Percentiles rank a stretch among this genome's conserved stretches.
Evolutionary conservation across 2,797 vertebrate species (phyloP).

Genomic region (Triplophysa bombifrons): DNA sequence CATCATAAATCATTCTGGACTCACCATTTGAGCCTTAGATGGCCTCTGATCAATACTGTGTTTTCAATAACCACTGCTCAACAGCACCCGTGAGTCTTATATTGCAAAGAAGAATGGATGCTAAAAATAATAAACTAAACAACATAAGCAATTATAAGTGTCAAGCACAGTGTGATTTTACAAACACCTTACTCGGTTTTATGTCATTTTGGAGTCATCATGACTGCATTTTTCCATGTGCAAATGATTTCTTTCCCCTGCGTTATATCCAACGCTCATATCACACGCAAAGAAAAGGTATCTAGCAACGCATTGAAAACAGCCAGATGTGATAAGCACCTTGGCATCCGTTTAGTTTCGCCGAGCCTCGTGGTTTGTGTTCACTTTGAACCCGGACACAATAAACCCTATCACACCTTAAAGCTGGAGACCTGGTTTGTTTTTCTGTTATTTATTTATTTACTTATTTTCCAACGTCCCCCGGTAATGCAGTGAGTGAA

Average conservation of each 20-base stretch:
- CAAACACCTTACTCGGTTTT: background rate
- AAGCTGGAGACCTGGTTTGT: constrained; percentile 35
- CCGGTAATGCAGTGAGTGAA: constrained; percentile 56
- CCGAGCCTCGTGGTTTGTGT: constrained; percentile 6
- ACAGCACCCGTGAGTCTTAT: background rate
- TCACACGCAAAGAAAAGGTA: constrained; percentile 40
- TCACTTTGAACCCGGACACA: constrained; percentile 51
- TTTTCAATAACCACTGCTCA: background rate
- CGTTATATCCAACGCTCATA: constrained; percentile 29
- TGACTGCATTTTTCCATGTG: constrained; percentile 20
- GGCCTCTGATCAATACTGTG: background rate
- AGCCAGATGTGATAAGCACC: constrained; percentile 45
- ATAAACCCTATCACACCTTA: constrained; percentile 54
- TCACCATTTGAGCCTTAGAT: background rate
- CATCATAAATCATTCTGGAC: constrained; percentile 24
- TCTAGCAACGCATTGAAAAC: constrained; percentile 39
- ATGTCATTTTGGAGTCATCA: constrained; percentile 28
- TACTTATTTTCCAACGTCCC: constrained; percentile 48
- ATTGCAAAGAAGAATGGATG: background rate
- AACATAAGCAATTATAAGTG: too few relatives aligned
- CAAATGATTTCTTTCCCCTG: constrained; percentile 29
- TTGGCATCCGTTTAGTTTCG: constrained; percentile 7
- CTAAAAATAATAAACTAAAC: background rate
- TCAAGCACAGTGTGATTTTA: background rate
- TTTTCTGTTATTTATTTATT: constrained; percentile 42